These are phyloP conservation scores for Embidobia sp. DNA, from an alignment of 2,888 invertebrate genomes.

Conservation along the genomic window DNA sequence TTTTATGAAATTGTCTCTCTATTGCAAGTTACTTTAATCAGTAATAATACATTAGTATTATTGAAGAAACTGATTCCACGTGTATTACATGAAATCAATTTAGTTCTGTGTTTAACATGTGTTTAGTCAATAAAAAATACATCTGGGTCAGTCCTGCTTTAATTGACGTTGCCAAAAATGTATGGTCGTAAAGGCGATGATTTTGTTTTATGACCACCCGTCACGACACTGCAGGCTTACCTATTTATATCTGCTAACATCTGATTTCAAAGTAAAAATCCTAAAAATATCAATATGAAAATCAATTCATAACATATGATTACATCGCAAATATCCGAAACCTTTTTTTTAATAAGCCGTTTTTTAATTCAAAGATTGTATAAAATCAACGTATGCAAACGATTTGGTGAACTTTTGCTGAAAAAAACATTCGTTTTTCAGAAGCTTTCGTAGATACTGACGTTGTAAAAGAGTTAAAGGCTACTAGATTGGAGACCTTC, in stretches of 20 bases:
- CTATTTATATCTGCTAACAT: slow-evolving; percentile 37
- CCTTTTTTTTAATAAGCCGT: neutral
- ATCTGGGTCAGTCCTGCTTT: slow-evolving; percentile 41
- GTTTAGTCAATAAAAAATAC: slow-evolving; percentile 39
- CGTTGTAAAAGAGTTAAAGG: slow-evolving; percentile 74
- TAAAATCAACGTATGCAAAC: slow-evolving; percentile 18
- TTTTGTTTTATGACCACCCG: slow-evolving; percentile 44
- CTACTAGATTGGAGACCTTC: slow-evolving; percentile 69
- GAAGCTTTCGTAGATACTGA: slow-evolving; percentile 71
- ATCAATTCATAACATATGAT: neutral
- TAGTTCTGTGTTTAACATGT: slow-evolving; percentile 1
- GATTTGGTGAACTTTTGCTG: slow-evolving; percentile 2
- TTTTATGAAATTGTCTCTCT: slow-evolving; percentile 1
- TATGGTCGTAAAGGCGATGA: slow-evolving; percentile 43
- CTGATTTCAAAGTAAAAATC: slow-evolving; percentile 22
- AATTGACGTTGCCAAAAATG: slow-evolving; percentile 49
- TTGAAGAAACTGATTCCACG: neutral
- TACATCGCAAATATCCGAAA: slow-evolving; percentile 1
- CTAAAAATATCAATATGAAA: slow-evolving; percentile 28
- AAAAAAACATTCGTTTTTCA: slow-evolving; percentile 23
- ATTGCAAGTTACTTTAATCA: neutral
- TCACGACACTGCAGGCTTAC: slow-evolving; percentile 47
- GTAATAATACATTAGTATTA: slow-evolving; percentile 7
- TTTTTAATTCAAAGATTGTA: too few species aligned
- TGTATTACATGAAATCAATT: slow-evolving; percentile 8